These are phyloP conservation scores for Morpho helenor DNA, from an alignment of 2,888 invertebrate genomes.

Conservation along the genomic window DNA sequence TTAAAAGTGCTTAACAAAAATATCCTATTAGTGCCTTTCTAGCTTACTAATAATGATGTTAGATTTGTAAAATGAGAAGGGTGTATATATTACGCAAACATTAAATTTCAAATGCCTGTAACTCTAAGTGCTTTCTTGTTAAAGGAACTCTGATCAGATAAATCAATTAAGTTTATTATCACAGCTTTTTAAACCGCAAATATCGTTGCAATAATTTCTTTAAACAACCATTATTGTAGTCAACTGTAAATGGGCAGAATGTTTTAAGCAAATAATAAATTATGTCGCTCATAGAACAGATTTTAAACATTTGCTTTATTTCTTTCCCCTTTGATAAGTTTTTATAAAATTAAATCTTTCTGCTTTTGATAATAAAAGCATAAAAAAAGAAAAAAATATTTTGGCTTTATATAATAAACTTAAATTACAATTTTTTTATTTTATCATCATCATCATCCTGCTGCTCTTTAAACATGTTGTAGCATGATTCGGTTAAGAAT, in stretches of 20 bases:
- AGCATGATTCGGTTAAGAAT: no score
- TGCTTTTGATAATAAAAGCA: no score
- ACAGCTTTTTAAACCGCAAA: slow-evolving; percentile 16
- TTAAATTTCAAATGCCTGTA: slow-evolving; percentile 6
- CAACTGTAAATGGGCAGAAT: slow-evolving; percentile 1
- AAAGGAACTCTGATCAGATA: slow-evolving; percentile 38
- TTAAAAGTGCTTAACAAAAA: neutral
- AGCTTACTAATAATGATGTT: slow-evolving; percentile 1
- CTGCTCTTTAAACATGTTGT: no score
- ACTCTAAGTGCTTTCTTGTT: slow-evolving; percentile 37
- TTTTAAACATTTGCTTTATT: neutral
- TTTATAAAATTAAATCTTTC: no score
- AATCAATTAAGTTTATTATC: slow-evolving; percentile 23
- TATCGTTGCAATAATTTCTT: slow-evolving; percentile 11
- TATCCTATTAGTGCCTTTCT: neutral
- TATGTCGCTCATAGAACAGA: neutral
- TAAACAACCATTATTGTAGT: slow-evolving; percentile 4
- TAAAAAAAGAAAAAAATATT: no score
- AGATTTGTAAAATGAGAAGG: neutral
- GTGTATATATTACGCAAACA: neutral
- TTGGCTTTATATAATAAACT: no score
- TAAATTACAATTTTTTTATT: no score
- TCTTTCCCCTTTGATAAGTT: no score
- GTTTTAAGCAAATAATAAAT: slow-evolving; percentile 1
- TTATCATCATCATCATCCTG: no score